These are phyloP conservation scores for Harpalus rubripes DNA, from an alignment of 2,888 invertebrate genomes.

Conservation along the genomic window DNA sequence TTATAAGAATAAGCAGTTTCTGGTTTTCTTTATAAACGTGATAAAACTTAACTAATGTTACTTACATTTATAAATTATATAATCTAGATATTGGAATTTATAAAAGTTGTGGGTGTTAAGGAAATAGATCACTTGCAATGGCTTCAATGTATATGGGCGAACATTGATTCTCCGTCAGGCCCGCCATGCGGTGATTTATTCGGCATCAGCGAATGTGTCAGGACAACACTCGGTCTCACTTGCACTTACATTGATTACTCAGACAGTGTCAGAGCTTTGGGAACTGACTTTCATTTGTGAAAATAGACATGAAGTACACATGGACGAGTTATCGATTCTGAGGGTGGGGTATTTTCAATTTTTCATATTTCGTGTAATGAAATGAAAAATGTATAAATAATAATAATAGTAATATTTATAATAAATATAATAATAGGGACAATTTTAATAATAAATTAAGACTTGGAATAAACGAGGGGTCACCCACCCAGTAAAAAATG, in stretches of 20 bases:
- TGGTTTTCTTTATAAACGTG: too few species aligned
- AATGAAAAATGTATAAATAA: too few species aligned
- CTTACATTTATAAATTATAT: too few species aligned
- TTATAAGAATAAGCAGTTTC: too few species aligned
- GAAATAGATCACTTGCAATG: neutral
- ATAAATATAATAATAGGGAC: too few species aligned
- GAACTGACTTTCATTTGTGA: neutral
- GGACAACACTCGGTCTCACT: constrained; percentile 17
- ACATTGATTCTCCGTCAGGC: constrained; percentile 5
- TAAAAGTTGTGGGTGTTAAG: neutral
- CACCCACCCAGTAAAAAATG: too few species aligned
- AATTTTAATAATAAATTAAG: too few species aligned
- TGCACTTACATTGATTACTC: constrained; percentile 29
- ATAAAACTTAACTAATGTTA: too few species aligned
- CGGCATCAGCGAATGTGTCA: constrained; percentile 28
- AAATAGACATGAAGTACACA: constrained; percentile 5
- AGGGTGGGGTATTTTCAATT: neutral
- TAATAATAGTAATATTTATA: too few species aligned
- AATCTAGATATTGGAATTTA: neutral
- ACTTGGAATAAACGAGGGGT: too few species aligned
- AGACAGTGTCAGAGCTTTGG: neutral
- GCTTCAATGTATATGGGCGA: neutral
- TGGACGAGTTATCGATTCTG: neutral
- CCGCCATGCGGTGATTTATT: neutral
- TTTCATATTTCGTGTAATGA: neutral